Percentiles rank a stretch among this genome's conserved stretches.
Conservation (phyloP, 2,888 invertebrate species). For the Drepana falcataria region DNA sequence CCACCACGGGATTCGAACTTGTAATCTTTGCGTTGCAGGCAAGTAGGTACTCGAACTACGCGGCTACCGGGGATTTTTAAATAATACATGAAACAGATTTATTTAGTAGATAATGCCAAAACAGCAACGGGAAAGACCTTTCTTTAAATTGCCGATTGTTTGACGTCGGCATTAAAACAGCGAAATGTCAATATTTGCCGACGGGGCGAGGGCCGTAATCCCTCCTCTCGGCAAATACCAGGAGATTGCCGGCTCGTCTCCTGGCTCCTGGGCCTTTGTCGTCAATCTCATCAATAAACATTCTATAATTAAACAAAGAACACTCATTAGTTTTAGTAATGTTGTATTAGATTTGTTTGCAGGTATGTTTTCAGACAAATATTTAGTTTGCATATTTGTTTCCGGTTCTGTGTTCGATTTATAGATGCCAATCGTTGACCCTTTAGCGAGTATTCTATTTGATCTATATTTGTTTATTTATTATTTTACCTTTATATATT, state of each 20-base stretch:
- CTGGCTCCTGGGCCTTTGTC: slow-evolving; percentile 37
- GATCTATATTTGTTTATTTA: no score
- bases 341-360: neutral
- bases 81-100: no score
- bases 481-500: no score
- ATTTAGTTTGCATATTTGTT: no score
- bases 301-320: slow-evolving; percentile 10
- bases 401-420: no score
- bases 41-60: no score
- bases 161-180: slow-evolving; percentile 77
- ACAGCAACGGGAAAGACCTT: slow-evolving; percentile 23
- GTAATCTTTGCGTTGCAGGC: no score
- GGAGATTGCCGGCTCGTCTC: slow-evolving; percentile 48
- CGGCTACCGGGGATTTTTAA: no score
- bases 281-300: slow-evolving; percentile 51
- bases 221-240: slow-evolving; percentile 61
- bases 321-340: neutral
- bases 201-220: slow-evolving; percentile 59
- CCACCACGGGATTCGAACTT: no score
- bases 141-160: slow-evolving; percentile 70
- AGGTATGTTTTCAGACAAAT: no score
- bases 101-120: slow-evolving; percentile 11
- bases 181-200: slow-evolving; percentile 74
- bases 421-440: no score
- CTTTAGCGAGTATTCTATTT: no score